phyloP scores from a whole-genome alignment of 2,888 invertebrate genomes.

The Xanthia icteritia region DNA sequence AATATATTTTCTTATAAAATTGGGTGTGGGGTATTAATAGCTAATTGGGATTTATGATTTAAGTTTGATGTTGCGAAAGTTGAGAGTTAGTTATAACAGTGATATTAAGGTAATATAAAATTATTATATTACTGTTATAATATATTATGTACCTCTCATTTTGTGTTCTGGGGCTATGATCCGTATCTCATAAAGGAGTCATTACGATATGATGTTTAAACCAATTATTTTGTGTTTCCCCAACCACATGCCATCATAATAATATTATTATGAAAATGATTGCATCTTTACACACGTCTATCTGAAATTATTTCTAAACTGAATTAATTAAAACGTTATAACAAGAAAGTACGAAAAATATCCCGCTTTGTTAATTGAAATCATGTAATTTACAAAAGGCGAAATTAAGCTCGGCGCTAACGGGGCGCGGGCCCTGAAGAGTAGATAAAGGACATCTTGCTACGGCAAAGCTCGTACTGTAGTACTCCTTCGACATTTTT shows the following conservation, averaged over 20 bases:
- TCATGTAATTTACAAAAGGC: not conserved
- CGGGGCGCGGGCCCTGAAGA: not conserved
- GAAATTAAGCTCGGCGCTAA: not conserved
- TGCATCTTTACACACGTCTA: not conserved
- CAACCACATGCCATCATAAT: not conserved
- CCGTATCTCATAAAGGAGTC: constrained; percentile 59
- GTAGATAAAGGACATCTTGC: no score
- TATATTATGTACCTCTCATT: constrained; percentile 6
- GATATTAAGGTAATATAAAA: constrained; percentile 11
- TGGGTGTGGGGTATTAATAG: constrained; percentile 46
- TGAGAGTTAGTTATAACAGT: constrained; percentile 4
- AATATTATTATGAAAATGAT: constrained; percentile 1
- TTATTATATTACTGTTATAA: constrained; percentile 4
- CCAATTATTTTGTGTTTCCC: constrained; percentile 4
- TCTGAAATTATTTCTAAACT: not conserved
- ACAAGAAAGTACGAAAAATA: constrained; percentile 8
- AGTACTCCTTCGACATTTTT: not conserved
- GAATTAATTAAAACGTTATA: not conserved
- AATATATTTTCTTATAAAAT: constrained; percentile 49
- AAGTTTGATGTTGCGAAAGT: constrained; percentile 23
- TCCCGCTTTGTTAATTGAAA: not conserved
- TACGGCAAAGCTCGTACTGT: not conserved
- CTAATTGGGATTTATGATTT: constrained; percentile 37
- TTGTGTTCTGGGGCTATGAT: constrained; percentile 43
- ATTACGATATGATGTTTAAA: constrained; percentile 19